Evolutionary conservation across 2,113 vertebrate species (phyloP).

Genomic region (Otolemur garnettii): DNA sequence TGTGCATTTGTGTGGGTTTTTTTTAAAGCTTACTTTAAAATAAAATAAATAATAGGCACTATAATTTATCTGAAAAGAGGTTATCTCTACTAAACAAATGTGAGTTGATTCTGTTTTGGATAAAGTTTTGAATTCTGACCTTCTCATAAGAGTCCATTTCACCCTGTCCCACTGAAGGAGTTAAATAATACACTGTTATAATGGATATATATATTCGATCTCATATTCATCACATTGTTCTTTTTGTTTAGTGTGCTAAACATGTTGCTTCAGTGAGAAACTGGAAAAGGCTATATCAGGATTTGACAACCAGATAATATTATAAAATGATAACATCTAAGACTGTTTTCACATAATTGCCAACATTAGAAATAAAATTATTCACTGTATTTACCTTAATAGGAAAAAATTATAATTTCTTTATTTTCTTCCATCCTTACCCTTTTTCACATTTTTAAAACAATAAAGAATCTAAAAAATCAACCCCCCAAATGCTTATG

Average conservation of each 20-base stretch:
- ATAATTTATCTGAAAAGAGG: neutral
- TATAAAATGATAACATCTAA: neutral
- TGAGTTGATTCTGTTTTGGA: neutral
- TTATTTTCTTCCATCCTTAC: neutral
- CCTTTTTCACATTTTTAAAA: neutral
- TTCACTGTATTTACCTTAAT: neutral
- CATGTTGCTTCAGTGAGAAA: neutral
- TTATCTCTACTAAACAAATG: neutral
- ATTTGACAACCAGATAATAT: neutral
- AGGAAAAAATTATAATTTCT: neutral
- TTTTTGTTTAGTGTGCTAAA: neutral
- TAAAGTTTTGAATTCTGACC: neutral
- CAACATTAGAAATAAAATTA: neutral
- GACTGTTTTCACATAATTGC: neutral
- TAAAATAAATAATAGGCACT: neutral
- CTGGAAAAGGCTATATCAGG: neutral
- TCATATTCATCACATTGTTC: neutral
- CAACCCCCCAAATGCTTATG: neutral
- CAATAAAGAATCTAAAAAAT: slow-evolving; percentile 5
- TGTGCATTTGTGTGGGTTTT: too few species aligned
- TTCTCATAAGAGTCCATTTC: neutral
- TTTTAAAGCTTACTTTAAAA: neutral
- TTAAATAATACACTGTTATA: neutral
- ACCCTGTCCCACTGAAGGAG: neutral
- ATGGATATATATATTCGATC: neutral